Evolutionary conservation across 2,113 vertebrate genomes (phyloP).

Genomic region (Aldabrachelys gigantea): DNA sequence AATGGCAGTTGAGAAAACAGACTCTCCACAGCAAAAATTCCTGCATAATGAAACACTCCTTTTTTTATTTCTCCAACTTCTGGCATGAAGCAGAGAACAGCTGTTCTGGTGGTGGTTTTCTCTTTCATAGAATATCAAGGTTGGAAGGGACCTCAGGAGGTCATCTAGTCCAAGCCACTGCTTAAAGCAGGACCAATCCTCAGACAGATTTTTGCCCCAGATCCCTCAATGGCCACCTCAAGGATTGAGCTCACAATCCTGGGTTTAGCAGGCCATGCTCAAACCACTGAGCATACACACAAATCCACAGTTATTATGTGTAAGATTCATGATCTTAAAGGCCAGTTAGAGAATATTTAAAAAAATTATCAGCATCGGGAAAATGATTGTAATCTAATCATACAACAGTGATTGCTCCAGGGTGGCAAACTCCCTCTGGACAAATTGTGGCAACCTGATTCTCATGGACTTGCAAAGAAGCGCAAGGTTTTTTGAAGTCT

Average conservation of each 20-base stretch:
- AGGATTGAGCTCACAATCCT: too few species aligned
- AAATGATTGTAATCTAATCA: background rate
- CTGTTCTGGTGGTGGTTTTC: background rate
- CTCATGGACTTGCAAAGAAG: background rate
- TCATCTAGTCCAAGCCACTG: too few species aligned
- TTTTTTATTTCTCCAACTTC: background rate
- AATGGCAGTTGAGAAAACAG: background rate
- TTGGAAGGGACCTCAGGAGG: too few species aligned
- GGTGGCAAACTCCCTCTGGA: rapidly evolving
- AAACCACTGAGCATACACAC: rapidly evolving
- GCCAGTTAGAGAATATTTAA: rapidly evolving
- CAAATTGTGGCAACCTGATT: background rate
- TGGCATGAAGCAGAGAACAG: background rate
- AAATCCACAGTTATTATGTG: rapidly evolving
- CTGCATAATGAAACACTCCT: background rate
- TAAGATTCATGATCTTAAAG: rapidly evolving
- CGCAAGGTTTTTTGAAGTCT: rapidly evolving
- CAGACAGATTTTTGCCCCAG: too few species aligned
- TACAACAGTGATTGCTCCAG: background rate
- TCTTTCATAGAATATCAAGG: background rate
- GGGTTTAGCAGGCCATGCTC: too few species aligned
- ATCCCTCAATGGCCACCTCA: too few species aligned
- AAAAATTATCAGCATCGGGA: background rate
- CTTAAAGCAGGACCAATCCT: too few species aligned
- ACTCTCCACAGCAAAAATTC: rapidly evolving